Evolutionary conservation across 2,888 invertebrate genomes (phyloP).

Genomic region (Aromia moschata): DNA sequence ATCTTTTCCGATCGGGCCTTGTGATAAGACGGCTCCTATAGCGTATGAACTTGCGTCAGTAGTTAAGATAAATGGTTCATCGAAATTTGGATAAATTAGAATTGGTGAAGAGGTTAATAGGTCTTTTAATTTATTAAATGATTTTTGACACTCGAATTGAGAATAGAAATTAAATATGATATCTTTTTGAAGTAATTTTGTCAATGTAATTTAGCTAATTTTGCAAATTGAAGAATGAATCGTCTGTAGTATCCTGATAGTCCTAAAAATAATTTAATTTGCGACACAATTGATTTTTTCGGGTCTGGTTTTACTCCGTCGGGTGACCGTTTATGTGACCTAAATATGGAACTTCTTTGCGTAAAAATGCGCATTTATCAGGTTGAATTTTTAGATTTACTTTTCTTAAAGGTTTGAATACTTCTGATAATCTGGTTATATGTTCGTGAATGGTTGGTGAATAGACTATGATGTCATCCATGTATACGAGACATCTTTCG

Average conservation of each 20-base stretch:
- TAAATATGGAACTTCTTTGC: too few species aligned
- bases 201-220: conserved; percentile 9
- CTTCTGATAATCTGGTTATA: too few species aligned
- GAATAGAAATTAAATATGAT: conserved; percentile 1
- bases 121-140: conserved; percentile 3
- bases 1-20: conserved; percentile 36
- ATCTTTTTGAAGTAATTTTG: conserved; percentile 4
- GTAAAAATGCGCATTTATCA: too few species aligned
- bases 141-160: conserved; percentile 19
- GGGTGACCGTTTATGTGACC: too few species aligned
- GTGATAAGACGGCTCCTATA: conserved; percentile 44
- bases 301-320: too few species aligned
- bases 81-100: conserved; percentile 13
- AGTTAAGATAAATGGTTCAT: conserved; percentile 37
- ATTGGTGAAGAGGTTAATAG: conserved; percentile 13
- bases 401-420: too few species aligned
- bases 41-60: conserved; percentile 44
- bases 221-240: conserved; percentile 1
- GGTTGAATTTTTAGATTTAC: too few species aligned
- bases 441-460: too few species aligned
- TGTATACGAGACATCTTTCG: too few species aligned
- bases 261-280: conserved; percentile 16
- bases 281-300: conserved; percentile 13
- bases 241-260: conserved; percentile 15
- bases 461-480: too few species aligned